These are phyloP conservation scores for Nyleta sp. DNA, from an alignment of 2,888 invertebrate genomes.

Conservation along the genomic window DNA sequence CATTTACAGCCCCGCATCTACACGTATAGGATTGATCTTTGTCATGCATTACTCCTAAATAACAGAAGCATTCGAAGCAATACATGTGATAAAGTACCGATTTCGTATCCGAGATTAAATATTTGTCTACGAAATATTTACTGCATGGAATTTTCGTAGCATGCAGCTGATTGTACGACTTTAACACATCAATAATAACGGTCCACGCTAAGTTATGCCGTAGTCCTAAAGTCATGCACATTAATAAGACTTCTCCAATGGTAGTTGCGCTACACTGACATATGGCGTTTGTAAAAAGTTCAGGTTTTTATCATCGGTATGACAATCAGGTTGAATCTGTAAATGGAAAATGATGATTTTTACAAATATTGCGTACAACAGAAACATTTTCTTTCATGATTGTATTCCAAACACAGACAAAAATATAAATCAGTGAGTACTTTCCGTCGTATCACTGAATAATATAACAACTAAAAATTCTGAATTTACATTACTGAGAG, in stretches of 20 bases:
- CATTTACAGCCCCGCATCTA: slow-evolving; percentile 1
- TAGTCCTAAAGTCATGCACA: slow-evolving; percentile 29
- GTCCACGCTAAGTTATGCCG: slow-evolving; percentile 24
- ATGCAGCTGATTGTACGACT: slow-evolving; percentile 12
- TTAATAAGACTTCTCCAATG: slow-evolving; percentile 16
- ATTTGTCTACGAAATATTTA: slow-evolving; percentile 37
- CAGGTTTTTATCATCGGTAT: no score
- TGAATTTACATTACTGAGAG: no score
- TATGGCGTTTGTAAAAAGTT: not conserved
- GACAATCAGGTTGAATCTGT: no score
- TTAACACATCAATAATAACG: slow-evolving; percentile 19
- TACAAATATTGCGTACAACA: no score
- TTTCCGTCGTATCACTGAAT: no score
- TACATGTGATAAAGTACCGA: slow-evolving; percentile 18
- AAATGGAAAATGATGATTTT: no score
- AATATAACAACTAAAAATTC: no score
- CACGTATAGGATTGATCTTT: not conserved
- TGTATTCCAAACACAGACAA: no score
- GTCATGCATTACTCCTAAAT: not conserved
- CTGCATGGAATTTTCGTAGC: slow-evolving; percentile 10
- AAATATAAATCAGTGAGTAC: no score
- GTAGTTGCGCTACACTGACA: slow-evolving; percentile 10
- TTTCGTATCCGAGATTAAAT: slow-evolving; percentile 4
- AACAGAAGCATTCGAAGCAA: slow-evolving; percentile 6
- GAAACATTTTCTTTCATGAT: no score